phyloP scores from a whole-genome alignment of 1,140 invertebrate genomes.

The Palaemon carinicauda region DNA sequence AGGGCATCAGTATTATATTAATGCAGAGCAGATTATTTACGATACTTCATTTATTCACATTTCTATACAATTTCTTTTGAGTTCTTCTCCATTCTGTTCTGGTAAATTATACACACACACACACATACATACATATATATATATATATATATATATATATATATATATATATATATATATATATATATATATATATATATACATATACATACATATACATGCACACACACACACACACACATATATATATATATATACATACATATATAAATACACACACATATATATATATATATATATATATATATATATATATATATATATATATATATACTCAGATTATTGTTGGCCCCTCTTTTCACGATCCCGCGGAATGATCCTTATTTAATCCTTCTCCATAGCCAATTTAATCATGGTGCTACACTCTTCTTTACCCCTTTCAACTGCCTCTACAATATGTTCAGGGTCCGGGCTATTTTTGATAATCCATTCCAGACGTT shows the following conservation, averaged over 20 bases:
- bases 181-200: not conserved
- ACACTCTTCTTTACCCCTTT: too few relatives aligned
- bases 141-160: not conserved
- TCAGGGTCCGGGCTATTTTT: too few relatives aligned
- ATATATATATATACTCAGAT: not conserved
- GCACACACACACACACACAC: not conserved
- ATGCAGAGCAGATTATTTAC: too few relatives aligned
- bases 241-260: not conserved
- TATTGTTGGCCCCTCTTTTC: not conserved
- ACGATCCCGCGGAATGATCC: too few relatives aligned
- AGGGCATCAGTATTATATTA: too few relatives aligned
- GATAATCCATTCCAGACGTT: too few relatives aligned
- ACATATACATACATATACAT: not conserved
- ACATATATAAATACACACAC: not conserved
- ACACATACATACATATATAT: not conserved
- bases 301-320: not conserved
- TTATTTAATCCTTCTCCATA: too few relatives aligned
- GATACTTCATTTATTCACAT: too few relatives aligned
- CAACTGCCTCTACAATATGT: too few relatives aligned
- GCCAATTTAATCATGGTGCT: too few relatives aligned
- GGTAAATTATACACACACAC: not conserved
- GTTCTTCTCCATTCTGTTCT: too few relatives aligned
- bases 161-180: not conserved
- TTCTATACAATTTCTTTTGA: too few relatives aligned
- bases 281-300: not conserved